A percentile compares a stretch with the other conserved stretches of the same genome.
These are phyloP conservation scores for Piprites chloris DNA, from an alignment of 2,113 vertebrate species.

Conservation along the genomic window DNA sequence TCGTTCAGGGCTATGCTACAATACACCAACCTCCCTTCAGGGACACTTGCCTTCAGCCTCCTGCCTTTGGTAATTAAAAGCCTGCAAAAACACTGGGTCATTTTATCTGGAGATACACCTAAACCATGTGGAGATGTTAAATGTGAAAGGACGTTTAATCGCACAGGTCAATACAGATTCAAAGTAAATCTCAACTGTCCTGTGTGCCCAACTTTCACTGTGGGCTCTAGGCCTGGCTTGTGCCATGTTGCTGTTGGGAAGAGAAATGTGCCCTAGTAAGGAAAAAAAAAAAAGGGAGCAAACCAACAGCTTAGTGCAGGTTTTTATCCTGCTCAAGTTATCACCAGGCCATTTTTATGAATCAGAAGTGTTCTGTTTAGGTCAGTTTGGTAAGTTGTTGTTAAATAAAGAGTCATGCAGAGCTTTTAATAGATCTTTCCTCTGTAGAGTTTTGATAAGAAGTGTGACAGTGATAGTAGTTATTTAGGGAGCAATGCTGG, in stretches of 20 bases:
- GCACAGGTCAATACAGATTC: neutral
- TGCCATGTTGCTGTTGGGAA: neutral
- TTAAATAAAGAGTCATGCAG: neutral
- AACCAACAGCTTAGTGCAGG: neutral
- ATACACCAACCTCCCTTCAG: neutral
- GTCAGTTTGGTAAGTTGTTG: neutral
- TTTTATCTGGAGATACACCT: neutral
- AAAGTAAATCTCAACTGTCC: neutral
- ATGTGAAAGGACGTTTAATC: neutral
- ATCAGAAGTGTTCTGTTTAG: neutral
- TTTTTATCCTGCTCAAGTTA: neutral
- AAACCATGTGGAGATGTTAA: neutral
- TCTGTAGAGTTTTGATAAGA: neutral
- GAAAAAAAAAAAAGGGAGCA: neutral
- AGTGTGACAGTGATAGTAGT: neutral
- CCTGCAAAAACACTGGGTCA: neutral
- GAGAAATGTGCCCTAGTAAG: accelerated
- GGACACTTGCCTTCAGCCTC: neutral
- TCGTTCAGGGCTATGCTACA: neutral
- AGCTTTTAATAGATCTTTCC: conserved; percentile 19
- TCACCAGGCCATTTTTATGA: neutral
- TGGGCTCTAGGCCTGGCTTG: neutral
- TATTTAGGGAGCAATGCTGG: conserved; percentile 19
- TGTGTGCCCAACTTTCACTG: accelerated
- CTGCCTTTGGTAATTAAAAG: neutral